Percentiles rank a stretch among this genome's conserved stretches.
Evolutionary conservation across 2,113 vertebrate genomes (phyloP).

Genomic region (Cygnus buccinator): DNA sequence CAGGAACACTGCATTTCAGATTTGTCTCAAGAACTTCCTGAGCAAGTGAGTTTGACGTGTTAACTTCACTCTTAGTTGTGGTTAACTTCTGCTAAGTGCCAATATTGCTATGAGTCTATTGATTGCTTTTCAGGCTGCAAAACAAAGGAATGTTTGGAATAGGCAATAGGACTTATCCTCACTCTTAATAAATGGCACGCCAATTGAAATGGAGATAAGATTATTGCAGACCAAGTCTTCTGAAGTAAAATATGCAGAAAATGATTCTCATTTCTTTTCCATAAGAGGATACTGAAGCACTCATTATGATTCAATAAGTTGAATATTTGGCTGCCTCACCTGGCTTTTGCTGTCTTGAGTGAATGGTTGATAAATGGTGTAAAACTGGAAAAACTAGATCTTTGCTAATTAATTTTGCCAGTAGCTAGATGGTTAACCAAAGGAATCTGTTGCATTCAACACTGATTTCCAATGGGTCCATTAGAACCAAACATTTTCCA

Average conservation of each 20-base stretch:
- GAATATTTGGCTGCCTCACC: neutral
- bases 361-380: neutral
- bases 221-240: neutral
- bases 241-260: neutral
- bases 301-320: neutral
- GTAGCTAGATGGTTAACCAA: neutral
- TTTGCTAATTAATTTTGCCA: neutral
- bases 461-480: neutral
- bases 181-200: neutral
- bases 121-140: neutral
- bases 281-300: neutral
- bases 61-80: conserved; percentile 20
- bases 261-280: neutral
- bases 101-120: neutral
- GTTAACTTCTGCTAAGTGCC: conserved; percentile 7
- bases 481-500: neutral
- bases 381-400: neutral
- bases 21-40: conserved; percentile 59
- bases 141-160: neutral
- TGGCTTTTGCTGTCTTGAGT: neutral
- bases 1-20: conserved; percentile 25
- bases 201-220: neutral
- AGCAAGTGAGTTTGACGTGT: neutral
- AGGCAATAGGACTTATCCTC: neutral
- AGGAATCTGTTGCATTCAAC: neutral